Conservation (phyloP, 1,140 invertebrate species). For the Drosophila grimshawi region DNA sequence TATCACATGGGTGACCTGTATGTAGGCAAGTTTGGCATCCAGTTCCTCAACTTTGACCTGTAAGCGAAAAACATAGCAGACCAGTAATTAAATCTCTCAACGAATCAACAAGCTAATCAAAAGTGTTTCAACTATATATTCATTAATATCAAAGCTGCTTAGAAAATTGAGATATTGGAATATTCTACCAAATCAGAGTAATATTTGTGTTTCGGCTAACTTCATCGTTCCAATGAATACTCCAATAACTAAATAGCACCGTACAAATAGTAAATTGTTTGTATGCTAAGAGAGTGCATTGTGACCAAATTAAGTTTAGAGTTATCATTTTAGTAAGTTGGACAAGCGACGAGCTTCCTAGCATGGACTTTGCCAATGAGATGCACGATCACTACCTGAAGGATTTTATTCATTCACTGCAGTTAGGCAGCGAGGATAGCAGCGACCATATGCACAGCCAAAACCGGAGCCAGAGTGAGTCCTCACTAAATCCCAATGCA, state of each 20-base stretch:
- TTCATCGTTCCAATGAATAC: slow-evolving; percentile 15
- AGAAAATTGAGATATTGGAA: neutral
- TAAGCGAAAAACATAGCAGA: slow-evolving; percentile 27
- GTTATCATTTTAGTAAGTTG: slow-evolving; percentile 6
- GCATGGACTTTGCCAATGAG: slow-evolving; percentile 15
- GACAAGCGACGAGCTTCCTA: neutral
- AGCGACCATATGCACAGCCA: neutral
- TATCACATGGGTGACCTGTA: slow-evolving; percentile 95
- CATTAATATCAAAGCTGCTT: slow-evolving; percentile 2
- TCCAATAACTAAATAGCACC: slow-evolving; percentile 26
- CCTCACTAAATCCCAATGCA: slow-evolving; percentile 60
- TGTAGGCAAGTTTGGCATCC: slow-evolving; percentile 93
- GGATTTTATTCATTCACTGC: slow-evolving; percentile 30
- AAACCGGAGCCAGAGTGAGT: slow-evolving; percentile 11
- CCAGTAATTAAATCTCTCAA: too few relatives aligned
- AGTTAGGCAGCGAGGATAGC: slow-evolving; percentile 7
- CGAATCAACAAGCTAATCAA: neutral
- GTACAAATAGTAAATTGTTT: slow-evolving; percentile 60
- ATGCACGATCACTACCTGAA: slow-evolving; percentile 29
- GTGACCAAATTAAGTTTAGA: slow-evolving; percentile 51
- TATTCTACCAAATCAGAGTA: slow-evolving; percentile 14
- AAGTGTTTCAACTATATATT: neutral
- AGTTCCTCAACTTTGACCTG: slow-evolving; percentile 91
- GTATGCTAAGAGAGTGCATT: slow-evolving; percentile 37
- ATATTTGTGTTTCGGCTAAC: slow-evolving; percentile 34